These are phyloP conservation scores for Dicentrarchus labrax DNA, from an alignment of 2,113 vertebrate genomes.

Conservation along the genomic window DNA sequence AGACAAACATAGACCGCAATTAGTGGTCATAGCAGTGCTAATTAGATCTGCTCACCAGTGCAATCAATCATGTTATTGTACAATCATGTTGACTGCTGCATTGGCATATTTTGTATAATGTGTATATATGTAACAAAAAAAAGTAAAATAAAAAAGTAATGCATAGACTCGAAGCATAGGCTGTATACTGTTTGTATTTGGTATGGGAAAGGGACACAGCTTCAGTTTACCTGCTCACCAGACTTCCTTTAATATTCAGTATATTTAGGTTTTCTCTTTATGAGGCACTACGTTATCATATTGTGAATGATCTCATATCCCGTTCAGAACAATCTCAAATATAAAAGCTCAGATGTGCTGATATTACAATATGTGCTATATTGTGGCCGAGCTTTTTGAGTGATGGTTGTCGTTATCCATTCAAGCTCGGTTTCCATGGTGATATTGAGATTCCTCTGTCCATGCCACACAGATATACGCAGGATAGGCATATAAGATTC, in stretches of 20 bases:
- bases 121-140: neutral
- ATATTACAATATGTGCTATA: conserved; percentile 8
- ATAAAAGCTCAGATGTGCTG: conserved; percentile 20
- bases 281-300: conserved; percentile 5
- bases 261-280: conserved; percentile 19
- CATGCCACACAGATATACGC: neutral
- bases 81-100: neutral
- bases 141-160: too few species aligned
- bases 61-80: neutral
- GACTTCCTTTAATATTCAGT: neutral
- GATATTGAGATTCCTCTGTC: neutral
- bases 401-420: conserved; percentile 44
- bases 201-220: neutral
- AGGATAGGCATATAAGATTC: neutral
- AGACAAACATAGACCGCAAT: neutral
- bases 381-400: neutral
- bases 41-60: neutral
- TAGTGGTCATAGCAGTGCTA: neutral
- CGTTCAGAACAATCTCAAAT: conserved; percentile 35
- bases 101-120: neutral
- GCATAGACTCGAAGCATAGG: neutral
- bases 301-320: conserved; percentile 47
- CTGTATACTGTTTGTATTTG: neutral
- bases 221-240: neutral
- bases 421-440: conserved; percentile 15